Conservation (phyloP, 37 sponge, comb jelly and placozoan genomes). For the Ephydatia muelleri region DNA sequence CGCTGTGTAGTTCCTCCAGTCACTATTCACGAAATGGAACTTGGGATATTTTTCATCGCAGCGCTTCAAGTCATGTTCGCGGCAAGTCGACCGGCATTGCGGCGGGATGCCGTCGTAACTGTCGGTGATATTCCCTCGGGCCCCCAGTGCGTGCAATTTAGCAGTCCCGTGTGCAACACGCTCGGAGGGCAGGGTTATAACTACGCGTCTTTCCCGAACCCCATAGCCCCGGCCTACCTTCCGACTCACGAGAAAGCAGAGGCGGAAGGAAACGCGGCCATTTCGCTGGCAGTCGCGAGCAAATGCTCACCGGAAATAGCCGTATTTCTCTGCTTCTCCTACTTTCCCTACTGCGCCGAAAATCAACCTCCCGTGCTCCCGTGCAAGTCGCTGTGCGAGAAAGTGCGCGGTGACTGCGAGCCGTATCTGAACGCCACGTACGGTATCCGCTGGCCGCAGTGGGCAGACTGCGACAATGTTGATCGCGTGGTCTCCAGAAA, state of each 20-base stretch:
- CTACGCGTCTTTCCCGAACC: slow-evolving; percentile 2
- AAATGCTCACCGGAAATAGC: neutral
- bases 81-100: neutral
- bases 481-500: neutral
- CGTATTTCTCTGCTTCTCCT: slow-evolving; percentile 7
- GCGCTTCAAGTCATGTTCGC: neutral
- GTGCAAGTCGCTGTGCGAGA: slow-evolving; percentile 12
- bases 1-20: no score
- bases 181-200: neutral
- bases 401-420: neutral
- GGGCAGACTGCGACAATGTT: neutral
- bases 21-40: neutral
- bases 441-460: neutral
- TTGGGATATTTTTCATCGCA: neutral
- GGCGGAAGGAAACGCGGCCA: neutral
- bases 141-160: neutral
- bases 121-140: neutral
- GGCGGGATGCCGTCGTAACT: neutral
- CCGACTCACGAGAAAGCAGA: neutral
- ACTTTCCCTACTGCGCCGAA: slow-evolving; percentile 22
- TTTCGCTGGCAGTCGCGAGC: neutral
- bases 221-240: neutral
- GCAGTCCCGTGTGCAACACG: neutral
- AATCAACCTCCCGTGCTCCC: neutral
- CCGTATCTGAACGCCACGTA: neutral